Conservation (phyloP, 2,888 invertebrate genomes). For the Spicauda simplicius region DNA sequence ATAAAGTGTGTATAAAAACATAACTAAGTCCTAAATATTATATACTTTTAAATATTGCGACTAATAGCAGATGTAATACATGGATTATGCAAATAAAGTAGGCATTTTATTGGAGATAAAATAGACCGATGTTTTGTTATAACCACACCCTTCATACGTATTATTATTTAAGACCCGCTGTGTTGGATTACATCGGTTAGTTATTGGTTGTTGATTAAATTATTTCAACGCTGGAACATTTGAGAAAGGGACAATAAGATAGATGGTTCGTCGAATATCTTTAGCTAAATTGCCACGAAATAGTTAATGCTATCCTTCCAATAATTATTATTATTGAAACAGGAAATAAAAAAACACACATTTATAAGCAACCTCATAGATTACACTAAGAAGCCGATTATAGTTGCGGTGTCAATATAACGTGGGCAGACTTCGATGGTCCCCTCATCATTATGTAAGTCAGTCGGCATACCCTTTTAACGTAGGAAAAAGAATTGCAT, state of each 20-base stretch:
- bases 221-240: neutral
- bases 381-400: no score
- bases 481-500: no score
- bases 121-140: neutral
- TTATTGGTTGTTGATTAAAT: neutral
- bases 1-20: no score
- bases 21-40: neutral
- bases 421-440: no score
- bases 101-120: neutral
- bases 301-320: no score
- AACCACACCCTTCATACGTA: neutral
- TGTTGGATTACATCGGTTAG: neutral
- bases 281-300: neutral
- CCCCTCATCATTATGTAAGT: no score
- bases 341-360: no score
- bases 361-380: no score
- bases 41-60: neutral
- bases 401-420: no score
- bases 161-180: constrained; percentile 1
- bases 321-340: no score
- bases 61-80: neutral
- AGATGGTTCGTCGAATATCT: neutral
- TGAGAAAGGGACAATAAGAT: neutral
- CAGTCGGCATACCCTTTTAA: no score
- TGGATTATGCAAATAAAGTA: neutral